Percentiles rank a stretch among this genome's conserved stretches.
These are phyloP conservation scores for Geothlypis trichas DNA, from an alignment of 2,113 vertebrate genomes.

Conservation along the genomic window DNA sequence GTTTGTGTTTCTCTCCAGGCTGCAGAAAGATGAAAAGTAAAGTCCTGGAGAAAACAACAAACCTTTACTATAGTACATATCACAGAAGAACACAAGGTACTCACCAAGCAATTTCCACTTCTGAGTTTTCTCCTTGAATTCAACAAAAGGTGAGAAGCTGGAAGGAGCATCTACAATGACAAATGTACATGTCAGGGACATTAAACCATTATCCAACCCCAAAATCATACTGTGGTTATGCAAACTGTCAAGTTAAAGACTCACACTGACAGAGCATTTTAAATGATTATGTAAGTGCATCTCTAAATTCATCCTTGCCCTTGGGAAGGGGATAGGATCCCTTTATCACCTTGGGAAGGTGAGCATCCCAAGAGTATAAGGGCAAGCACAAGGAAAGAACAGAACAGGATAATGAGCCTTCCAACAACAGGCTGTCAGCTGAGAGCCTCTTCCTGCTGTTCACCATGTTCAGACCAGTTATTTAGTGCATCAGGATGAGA, in stretches of 20 bases:
- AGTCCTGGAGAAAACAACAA: neutral
- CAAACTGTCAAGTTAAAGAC: neutral
- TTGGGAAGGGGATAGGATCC: neutral
- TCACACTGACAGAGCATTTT: neutral
- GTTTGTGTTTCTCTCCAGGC: neutral
- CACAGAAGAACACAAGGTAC: neutral
- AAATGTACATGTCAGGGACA: neutral
- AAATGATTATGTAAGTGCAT: neutral
- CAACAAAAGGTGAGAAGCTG: slow-evolving; percentile 90
- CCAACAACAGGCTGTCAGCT: neutral
- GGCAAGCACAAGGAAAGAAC: neutral
- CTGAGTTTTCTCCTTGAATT: slow-evolving; percentile 90
- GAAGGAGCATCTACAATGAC: slow-evolving; percentile 79
- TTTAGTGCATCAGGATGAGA: slow-evolving; percentile 89
- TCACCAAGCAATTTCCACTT: slow-evolving; percentile 95
- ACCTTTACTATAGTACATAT: neutral
- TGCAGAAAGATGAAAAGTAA: neutral
- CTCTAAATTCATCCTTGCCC: neutral
- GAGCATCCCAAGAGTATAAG: neutral
- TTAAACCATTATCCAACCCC: neutral
- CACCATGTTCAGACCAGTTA: slow-evolving; percentile 82
- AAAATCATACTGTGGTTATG: neutral
- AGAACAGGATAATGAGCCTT: neutral
- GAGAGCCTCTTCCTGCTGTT: neutral
- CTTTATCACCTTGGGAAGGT: neutral